Percentiles rank a stretch among this genome's conserved stretches.
phyloP scores from a whole-genome alignment of 2,888 invertebrate genomes.

The Gerris lacustris region DNA sequence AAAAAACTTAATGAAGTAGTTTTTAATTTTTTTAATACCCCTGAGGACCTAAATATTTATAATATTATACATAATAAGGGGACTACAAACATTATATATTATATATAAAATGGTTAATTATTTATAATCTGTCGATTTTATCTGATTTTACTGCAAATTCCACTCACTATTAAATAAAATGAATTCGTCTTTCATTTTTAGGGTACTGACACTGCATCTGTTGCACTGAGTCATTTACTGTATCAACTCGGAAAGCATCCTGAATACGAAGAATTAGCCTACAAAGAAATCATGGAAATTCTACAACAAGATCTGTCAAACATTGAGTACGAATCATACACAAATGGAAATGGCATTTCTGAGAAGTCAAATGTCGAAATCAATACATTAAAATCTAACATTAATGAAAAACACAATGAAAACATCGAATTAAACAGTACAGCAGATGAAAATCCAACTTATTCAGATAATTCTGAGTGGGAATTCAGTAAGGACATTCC shows the following conservation, averaged over 20 bases:
- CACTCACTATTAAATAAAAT: too few species aligned
- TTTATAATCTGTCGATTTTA: too few species aligned
- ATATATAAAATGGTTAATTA: too few species aligned
- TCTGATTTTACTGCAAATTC: too few species aligned
- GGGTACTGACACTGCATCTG: neutral
- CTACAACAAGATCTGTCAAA: neutral
- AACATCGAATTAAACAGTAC: neutral
- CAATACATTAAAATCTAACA: neutral
- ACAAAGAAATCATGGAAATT: neutral
- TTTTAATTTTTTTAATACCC: too few species aligned
- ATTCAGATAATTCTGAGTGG: neutral
- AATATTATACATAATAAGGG: too few species aligned
- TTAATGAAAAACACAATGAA: neutral
- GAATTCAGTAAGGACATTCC: neutral
- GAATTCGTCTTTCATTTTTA: neutral
- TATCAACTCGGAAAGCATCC: neutral
- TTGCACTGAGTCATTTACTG: neutral
- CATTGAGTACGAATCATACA: neutral
- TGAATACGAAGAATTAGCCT: neutral
- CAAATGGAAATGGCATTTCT: too few species aligned
- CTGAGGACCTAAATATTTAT: too few species aligned
- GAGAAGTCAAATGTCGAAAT: too few species aligned
- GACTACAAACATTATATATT: too few species aligned
- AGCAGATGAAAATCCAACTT: neutral
- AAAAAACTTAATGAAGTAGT: too few species aligned